Evolutionary conservation across 2,888 invertebrate genomes (phyloP).

Genomic region (Acleris literana): DNA sequence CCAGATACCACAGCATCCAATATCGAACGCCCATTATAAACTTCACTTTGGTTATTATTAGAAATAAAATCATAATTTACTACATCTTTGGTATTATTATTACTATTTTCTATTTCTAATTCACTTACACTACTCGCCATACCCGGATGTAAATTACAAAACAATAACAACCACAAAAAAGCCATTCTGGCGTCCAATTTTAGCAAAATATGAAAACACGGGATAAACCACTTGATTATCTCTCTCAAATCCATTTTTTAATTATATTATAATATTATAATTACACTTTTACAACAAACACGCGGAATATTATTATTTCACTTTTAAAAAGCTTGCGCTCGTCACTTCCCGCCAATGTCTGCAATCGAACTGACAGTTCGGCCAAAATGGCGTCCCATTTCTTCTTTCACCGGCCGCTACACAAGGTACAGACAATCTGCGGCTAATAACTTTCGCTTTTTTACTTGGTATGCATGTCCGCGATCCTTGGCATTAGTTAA

Average conservation of each 20-base stretch:
- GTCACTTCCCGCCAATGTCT: slow-evolving; percentile 59
- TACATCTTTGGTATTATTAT: slow-evolving; percentile 31
- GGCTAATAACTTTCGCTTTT: slow-evolving; percentile 58
- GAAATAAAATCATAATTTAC: slow-evolving; percentile 18
- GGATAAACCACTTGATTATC: slow-evolving; percentile 79
- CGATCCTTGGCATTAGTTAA: slow-evolving; percentile 41
- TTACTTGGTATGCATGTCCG: slow-evolving; percentile 58
- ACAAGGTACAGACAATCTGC: slow-evolving; percentile 38
- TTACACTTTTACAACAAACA: slow-evolving; percentile 40
- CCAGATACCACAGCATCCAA: slow-evolving; percentile 35
- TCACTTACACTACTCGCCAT: slow-evolving; percentile 51
- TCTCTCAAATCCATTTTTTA: slow-evolving; percentile 73
- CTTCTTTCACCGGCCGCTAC: slow-evolving; percentile 66
- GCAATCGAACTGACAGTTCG: slow-evolving; percentile 54
- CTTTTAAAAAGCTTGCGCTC: slow-evolving; percentile 37
- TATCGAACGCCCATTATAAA: slow-evolving; percentile 20
- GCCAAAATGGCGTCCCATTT: slow-evolving; percentile 54
- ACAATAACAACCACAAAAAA: slow-evolving; percentile 63
- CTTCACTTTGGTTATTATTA: slow-evolving; percentile 52
- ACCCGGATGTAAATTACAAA: slow-evolving; percentile 60
- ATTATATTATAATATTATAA: slow-evolving; percentile 35
- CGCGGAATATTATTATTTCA: slow-evolving; percentile 15
- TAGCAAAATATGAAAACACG: slow-evolving; percentile 72
- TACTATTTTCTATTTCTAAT: slow-evolving; percentile 47
- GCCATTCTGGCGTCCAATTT: slow-evolving; percentile 55